Evolutionary conservation across 2,888 invertebrate species (phyloP), one percentile per base, ranked within the genome.

Genomic region (Chalcosyrphus nemorum): DNA sequence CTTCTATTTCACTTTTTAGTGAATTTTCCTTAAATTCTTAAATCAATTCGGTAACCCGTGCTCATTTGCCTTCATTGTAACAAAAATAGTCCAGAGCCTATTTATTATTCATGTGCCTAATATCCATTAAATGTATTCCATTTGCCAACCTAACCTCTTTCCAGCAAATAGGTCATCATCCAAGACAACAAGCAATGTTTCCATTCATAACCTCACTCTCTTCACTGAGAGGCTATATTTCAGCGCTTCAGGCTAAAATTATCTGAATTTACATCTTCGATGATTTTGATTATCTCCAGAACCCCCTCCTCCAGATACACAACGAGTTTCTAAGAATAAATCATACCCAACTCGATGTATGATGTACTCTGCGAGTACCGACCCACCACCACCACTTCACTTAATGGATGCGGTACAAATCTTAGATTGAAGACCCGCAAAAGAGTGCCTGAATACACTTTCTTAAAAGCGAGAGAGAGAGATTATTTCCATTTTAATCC

Each of bases 201-300:
- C 19, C 57, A 57, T 38, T 57, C 57, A 19, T 19, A 57, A 57
- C 13, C 38, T 13, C 15, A 17, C 6, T 24, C 24, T 24, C 19
- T 7, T 13, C 6, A 2, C 21, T 21, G 15, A 24, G 13, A 57
- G 24, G 3, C 24, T 59, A 59, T 59, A 59, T 24, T 41, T 59
- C 57, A 41, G 24, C 2, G 59, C 59, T 13, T 29, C 9, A 11
- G 17, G 27, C 27, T 59, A 43, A 41, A 35, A 65, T 50, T 50
- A 65, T 75, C 35, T 15, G 7, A 57, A 63, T 61, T 61, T 61
- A 32, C 32, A 52, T 65, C 11, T 47, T 65, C 57, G 57, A 57
- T 66, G 56, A 41, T 19, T 74, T 75, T 41, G 66, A 75, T 75
- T 66, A 68, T 35, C 27, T 52, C 41, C 52, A 63, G 32, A 45